Conservation (phyloP, 2,113 vertebrate species). For the Taxidea taxus region DNA sequence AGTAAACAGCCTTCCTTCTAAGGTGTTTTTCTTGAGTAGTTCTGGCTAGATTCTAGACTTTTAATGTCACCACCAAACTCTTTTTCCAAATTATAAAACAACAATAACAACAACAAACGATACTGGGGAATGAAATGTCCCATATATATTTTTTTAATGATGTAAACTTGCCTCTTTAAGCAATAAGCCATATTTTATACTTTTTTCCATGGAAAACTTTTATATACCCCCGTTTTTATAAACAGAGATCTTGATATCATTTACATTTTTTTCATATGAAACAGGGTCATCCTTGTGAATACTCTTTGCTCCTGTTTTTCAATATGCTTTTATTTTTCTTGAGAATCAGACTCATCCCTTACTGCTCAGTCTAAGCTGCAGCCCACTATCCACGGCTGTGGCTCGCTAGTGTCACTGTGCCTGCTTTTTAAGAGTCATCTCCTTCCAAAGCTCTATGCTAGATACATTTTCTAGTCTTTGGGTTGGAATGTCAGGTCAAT, state of each 20-base stretch:
- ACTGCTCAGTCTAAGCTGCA: neutral
- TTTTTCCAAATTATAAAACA: slow-evolving; percentile 30
- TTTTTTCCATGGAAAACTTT: slow-evolving; percentile 8
- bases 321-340: neutral
- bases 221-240: neutral
- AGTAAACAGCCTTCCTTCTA: slow-evolving; percentile 57
- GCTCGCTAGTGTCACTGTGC: neutral
- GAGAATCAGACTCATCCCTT: neutral
- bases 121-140: slow-evolving; percentile 19
- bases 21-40: slow-evolving; percentile 29
- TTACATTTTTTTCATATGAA: neutral
- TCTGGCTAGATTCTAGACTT: neutral
- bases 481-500: neutral
- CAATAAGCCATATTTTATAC: neutral
- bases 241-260: neutral
- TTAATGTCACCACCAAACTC: slow-evolving; percentile 23
- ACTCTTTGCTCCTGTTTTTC: neutral
- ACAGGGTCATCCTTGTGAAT: neutral
- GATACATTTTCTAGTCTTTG: neutral
- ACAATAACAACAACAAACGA: neutral
- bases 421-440: neutral
- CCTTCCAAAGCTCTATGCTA: neutral
- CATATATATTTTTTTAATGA: slow-evolving; percentile 15
- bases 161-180: slow-evolving; percentile 20
- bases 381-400: neutral